phyloP scores from a whole-genome alignment of 64 coral and sea anemone species.

The Montipora foliosa region DNA sequence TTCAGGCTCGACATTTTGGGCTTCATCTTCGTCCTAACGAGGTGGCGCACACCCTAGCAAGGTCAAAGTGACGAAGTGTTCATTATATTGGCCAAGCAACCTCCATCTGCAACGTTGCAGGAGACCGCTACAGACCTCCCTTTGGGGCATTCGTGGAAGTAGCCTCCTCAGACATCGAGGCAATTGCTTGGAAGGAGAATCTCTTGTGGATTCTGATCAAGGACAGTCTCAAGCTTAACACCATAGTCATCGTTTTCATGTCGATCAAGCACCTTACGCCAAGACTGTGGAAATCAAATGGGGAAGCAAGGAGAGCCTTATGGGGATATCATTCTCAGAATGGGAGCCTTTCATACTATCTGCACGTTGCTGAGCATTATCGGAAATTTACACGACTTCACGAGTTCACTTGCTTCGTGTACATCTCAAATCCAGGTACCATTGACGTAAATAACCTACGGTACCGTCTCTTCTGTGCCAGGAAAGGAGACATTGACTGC shows the following conservation, averaged over 20 bases:
- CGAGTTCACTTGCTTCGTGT: slow-evolving; percentile 5
- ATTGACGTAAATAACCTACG: slow-evolving; percentile 46
- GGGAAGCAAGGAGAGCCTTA: too few species aligned
- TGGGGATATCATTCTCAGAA: too few species aligned
- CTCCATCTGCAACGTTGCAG: slow-evolving; percentile 20
- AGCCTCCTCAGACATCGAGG: slow-evolving; percentile 52
- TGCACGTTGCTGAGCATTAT: too few species aligned
- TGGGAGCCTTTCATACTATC: too few species aligned
- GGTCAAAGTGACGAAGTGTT: slow-evolving; percentile 55
- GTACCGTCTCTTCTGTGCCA: slow-evolving; percentile 60
- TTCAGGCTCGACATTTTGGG: slow-evolving; percentile 41
- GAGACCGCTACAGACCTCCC: slow-evolving; percentile 45
- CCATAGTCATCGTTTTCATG: too few species aligned
- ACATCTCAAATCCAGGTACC: slow-evolving; percentile 29
- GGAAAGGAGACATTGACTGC: slow-evolving; percentile 36
- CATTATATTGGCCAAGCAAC: slow-evolving; percentile 25
- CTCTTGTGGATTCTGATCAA: slow-evolving; percentile 60
- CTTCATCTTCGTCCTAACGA: slow-evolving; percentile 18
- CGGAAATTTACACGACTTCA: too few species aligned
- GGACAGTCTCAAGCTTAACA: too few species aligned
- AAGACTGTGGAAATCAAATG: too few species aligned
- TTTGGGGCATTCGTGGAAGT: slow-evolving; percentile 50
- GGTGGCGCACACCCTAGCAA: neutral
- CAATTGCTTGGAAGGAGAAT: slow-evolving; percentile 59
- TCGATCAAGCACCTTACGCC: too few species aligned